Conservation (phyloP, 2,888 invertebrate genomes). For the Cabera pusaria region DNA sequence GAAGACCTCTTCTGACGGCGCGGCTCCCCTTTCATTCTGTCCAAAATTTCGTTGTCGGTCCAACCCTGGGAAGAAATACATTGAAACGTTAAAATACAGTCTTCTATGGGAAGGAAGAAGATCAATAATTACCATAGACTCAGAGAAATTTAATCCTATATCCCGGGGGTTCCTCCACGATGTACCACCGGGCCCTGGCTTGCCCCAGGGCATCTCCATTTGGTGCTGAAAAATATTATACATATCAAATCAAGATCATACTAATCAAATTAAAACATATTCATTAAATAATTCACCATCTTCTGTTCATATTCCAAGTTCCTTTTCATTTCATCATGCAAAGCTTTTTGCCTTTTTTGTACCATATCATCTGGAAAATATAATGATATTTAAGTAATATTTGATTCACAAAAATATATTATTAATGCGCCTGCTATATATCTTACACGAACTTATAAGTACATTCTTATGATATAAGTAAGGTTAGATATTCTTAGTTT, state of each 20-base stretch:
- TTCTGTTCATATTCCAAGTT: conserved; percentile 76
- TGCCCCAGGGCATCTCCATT: conserved; percentile 85
- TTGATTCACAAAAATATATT: too few species aligned
- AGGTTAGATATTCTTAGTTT: too few species aligned
- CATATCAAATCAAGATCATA: too few species aligned
- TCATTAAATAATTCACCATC: conserved; percentile 68
- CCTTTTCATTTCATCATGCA: conserved; percentile 71
- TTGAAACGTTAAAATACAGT: background rate
- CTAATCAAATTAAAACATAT: background rate
- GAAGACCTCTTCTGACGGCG: conserved; percentile 62
- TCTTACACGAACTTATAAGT: too few species aligned
- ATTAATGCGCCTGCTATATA: too few species aligned
- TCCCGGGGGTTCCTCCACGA: conserved; percentile 89
- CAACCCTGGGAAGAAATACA: conserved; percentile 69
- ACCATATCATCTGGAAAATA: conserved; percentile 80
- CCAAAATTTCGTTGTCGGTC: conserved; percentile 72
- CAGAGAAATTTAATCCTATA: conserved; percentile 88
- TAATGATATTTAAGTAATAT: too few species aligned
- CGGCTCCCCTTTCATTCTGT: conserved; percentile 58
- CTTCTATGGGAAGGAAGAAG: background rate
- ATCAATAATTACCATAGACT: conserved; percentile 86
- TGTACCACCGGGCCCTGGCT: conserved; percentile 87
- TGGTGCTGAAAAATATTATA: conserved; percentile 64
- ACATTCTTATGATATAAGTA: too few species aligned
- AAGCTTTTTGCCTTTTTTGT: conserved; percentile 74